These are phyloP conservation scores for Onthophagus taurus DNA, from an alignment of 1,140 invertebrate species.

Conservation along the genomic window DNA sequence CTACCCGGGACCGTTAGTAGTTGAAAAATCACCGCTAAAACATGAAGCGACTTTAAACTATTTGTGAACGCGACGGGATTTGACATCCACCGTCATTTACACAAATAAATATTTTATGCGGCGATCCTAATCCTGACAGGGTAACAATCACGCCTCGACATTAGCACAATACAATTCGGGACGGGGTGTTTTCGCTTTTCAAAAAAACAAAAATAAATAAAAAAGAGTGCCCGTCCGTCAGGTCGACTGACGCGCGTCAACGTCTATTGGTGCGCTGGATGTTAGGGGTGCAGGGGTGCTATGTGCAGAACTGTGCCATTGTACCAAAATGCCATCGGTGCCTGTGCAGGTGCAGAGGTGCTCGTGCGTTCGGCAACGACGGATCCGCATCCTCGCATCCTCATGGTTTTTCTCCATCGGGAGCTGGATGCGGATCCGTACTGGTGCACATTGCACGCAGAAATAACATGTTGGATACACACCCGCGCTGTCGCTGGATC, in stretches of 20 bases:
- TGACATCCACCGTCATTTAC: no score
- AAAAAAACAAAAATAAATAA: no score
- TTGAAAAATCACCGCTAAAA: slow-evolving; percentile 1
- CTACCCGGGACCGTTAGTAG: not conserved
- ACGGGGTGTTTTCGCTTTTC: no score
- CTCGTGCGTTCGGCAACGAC: no score
- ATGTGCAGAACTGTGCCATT: not conserved
- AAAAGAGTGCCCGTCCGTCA: no score
- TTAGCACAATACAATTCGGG: no score
- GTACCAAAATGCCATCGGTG: slow-evolving; percentile 9
- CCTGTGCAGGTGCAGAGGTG: slow-evolving; percentile 19
- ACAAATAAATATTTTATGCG: no score
- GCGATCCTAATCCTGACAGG: no score
- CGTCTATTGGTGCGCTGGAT: not conserved
- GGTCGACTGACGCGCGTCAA: no score
- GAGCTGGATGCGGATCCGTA: not conserved
- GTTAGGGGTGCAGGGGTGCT: not conserved
- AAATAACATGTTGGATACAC: slow-evolving; percentile 46
- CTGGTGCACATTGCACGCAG: slow-evolving; percentile 23
- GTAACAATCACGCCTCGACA: no score
- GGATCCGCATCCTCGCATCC: not conserved
- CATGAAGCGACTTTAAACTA: not conserved
- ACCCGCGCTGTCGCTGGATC: slow-evolving; percentile 69
- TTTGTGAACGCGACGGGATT: not conserved
- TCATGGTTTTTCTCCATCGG: not conserved